A percentile compares a stretch with the other conserved stretches of the same genome.
Conservation (phyloP, 2,797 vertebrate species). For the Erpetoichthys calabaricus region DNA sequence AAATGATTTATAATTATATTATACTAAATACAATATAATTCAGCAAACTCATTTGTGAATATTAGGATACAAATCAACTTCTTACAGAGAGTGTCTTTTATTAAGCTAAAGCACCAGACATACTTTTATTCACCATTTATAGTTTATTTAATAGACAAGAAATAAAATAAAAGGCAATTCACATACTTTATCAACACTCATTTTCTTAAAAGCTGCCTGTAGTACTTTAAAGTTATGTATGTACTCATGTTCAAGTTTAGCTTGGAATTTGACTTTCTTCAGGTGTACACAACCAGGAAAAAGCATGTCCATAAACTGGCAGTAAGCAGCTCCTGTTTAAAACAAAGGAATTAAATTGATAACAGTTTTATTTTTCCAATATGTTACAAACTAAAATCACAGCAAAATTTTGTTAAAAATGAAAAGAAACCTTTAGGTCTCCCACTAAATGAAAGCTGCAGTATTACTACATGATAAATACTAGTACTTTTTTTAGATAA, state of each 20-base stretch:
- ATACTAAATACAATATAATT: background rate
- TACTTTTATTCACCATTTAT: too few relatives aligned
- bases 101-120: too few relatives aligned
- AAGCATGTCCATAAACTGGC: background rate
- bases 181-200: constrained; percentile 85
- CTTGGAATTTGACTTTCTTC: constrained; percentile 87
- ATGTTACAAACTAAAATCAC: too few relatives aligned
- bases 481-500: too few relatives aligned
- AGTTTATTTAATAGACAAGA: too few relatives aligned
- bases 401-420: too few relatives aligned
- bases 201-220: constrained; percentile 89
- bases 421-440: too few relatives aligned
- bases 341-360: background rate
- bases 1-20: too few relatives aligned
- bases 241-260: constrained; percentile 83
- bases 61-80: background rate
- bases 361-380: constrained; percentile 1
- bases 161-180: too few relatives aligned
- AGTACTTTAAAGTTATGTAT: constrained; percentile 94
- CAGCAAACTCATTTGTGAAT: background rate
- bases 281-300: constrained; percentile 41
- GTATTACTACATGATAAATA: too few relatives aligned
- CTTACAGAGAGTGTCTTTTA: too few relatives aligned
- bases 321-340: background rate
- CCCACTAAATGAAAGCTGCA: background rate